Base-by-base conservation (phyloP, 2,797 vertebrate species). In the Ceryle rudis region DNA sequence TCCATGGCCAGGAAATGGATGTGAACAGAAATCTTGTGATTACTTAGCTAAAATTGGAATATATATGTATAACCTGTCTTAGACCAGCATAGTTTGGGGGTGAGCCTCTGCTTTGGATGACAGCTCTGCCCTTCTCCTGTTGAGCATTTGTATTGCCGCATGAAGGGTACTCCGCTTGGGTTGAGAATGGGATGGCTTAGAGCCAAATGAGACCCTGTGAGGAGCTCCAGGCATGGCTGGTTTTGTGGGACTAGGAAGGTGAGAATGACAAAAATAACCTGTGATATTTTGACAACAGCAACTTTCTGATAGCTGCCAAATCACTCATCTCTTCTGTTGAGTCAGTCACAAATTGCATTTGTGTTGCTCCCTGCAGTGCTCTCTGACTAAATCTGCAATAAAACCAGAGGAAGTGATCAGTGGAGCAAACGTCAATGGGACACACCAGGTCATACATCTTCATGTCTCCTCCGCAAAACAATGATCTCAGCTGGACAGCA, bases 161-260 rank as follows among this genome's bases (percentile, higher is more conserved):
- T 33, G 75, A 73, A 69, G 65, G 49, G 33, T 42, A 20, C 42
- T 64, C 14, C n/a, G 22, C 39, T 33, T 67, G 54, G 11, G 13
- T 5, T 77, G 60, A 71, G 69, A 70, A 71, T 4, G 5, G 39
- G 31, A 33, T 51, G 26, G 33, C 37, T 89, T 26, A 15, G 19
- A 67, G 75, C 29, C 81, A 71, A 58, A 52, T 28, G 28, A 79
- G 72, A 74, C 62, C 23, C 33, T 41, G 23, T 8, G 49, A 81
- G 31, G 49, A 69, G 31, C 28, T 81, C 75, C 75, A 86, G 49
- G 54, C 49, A 47, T 2, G 28, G 77, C 25, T 11, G 10, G 26
- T 55, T 81, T 77, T 75, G 49, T 60, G 26, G 74, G 70, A 81
- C 67, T 84, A 83, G 46, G 54, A 77, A 93, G 55, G 66, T 73